Evolutionary conservation across 2,113 vertebrate genomes (phyloP).

Genomic region (Nettapus auritus): DNA sequence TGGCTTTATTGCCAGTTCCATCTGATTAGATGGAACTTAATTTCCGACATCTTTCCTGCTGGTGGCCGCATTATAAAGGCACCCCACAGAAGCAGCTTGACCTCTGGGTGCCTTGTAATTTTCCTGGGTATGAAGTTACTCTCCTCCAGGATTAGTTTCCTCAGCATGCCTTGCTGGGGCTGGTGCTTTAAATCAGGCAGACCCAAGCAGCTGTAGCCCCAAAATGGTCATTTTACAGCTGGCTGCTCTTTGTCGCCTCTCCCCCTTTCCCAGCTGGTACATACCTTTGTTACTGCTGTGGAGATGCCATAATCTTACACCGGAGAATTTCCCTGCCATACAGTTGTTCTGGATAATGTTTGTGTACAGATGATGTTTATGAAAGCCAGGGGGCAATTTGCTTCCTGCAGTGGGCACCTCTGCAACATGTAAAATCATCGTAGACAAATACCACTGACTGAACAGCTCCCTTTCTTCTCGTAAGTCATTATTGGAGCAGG

Average conservation of each 20-base stretch:
- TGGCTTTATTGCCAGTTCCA: slow-evolving; percentile 17
- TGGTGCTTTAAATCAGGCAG: slow-evolving; percentile 62
- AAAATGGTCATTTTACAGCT: slow-evolving; percentile 62
- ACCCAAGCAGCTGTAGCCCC: slow-evolving; percentile 38
- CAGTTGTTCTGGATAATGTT: slow-evolving; percentile 59
- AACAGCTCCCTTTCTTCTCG: slow-evolving; percentile 48
- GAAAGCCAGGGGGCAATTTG: slow-evolving; percentile 65
- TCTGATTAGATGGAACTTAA: slow-evolving; percentile 46
- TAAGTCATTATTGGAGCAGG: slow-evolving; percentile 47
- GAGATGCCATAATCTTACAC: slow-evolving; percentile 65
- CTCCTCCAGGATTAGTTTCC: slow-evolving; percentile 29
- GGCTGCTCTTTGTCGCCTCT: slow-evolving; percentile 55
- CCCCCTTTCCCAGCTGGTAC: slow-evolving; percentile 51
- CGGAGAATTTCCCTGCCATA: slow-evolving; percentile 53
- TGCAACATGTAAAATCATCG: slow-evolving; percentile 44
- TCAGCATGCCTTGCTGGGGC: slow-evolving; percentile 11
- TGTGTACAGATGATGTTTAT: slow-evolving; percentile 73
- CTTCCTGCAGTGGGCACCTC: slow-evolving; percentile 46
- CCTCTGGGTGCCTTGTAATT: slow-evolving; percentile 30
- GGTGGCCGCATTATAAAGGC: neutral
- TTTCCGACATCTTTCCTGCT: slow-evolving; percentile 33
- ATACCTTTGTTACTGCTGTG: slow-evolving; percentile 55
- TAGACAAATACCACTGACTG: slow-evolving; percentile 55
- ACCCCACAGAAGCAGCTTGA: slow-evolving; percentile 43
- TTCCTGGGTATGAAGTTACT: slow-evolving; percentile 23